Base-by-base conservation (phyloP, 2,113 vertebrate species). In the Pao palembangensis region DNA sequence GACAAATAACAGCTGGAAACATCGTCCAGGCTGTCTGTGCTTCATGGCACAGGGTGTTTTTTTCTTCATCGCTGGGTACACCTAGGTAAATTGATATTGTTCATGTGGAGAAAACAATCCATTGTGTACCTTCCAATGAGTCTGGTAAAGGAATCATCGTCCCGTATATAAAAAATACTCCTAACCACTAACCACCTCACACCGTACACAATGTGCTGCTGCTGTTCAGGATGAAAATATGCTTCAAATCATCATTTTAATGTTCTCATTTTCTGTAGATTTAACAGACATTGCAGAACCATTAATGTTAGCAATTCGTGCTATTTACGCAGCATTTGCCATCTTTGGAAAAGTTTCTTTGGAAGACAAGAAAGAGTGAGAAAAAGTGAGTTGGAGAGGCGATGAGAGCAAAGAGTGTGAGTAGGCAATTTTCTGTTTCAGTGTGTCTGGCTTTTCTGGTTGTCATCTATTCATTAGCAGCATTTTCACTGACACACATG, bases 401-500 rank as follows among this genome's bases (percentile, higher is more conserved):
- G 53, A 55, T 50, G 73, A 25, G 56, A 52, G 58, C 73, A 55
- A 43, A 57, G 52, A 61, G 50, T 71, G 62, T 70, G 68, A 72
- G 60, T 51, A 71, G 59, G 59, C 73, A 72, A 69, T 69, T 71
- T 82, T 75, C 53, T 10, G 72, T 83, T 73, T 71, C 64, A 64
- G 66, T 52, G 74, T 81, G 58, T 85, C 73, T 65, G 48, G 78
- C 74, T 54, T 85, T 68, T 76, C 78, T 78, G 76, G 78, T 81
- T 81, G 83, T 80, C 86, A 82, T 76, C 82, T 53, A 57, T 81
- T 87, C 86, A 86, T 89, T 89, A 86, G 76, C 77, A 51, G 71
- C 85, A 75, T 69, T 69, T 71, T 78, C 82, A 81, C 68, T 64
- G 76, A 83, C 83, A 82, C 79, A 74, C 74, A 78, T 65, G 79